A percentile compares a stretch with the other conserved stretches of the same genome.
Evolutionary conservation across 2,888 invertebrate genomes (phyloP).

Genomic region (Leptinotarsa juncta): DNA sequence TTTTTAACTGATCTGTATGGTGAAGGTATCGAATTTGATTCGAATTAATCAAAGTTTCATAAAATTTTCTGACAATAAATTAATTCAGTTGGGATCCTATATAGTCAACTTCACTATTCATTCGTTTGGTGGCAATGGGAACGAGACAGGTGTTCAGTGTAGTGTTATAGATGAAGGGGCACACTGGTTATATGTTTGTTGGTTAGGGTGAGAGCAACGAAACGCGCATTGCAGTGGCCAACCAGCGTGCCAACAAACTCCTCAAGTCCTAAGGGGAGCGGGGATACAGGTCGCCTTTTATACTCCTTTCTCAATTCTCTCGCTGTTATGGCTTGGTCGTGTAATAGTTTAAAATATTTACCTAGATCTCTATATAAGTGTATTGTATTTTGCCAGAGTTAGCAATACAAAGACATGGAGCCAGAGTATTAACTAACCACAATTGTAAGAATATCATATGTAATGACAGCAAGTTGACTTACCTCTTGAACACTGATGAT

Average conservation of each 20-base stretch:
- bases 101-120: neutral
- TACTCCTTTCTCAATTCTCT: slow-evolving; percentile 63
- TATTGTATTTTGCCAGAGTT: slow-evolving; percentile 6
- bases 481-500: neutral
- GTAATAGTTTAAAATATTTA: slow-evolving; percentile 34
- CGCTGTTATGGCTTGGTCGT: slow-evolving; percentile 59
- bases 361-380: slow-evolving; percentile 23
- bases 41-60: neutral
- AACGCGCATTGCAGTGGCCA: slow-evolving; percentile 95
- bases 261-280: slow-evolving; percentile 76
- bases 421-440: neutral
- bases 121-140: slow-evolving; percentile 2
- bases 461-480: neutral
- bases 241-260: slow-evolving; percentile 96
- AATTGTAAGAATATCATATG: neutral
- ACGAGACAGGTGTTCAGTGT: slow-evolving; percentile 20
- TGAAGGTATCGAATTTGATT: neutral
- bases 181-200: slow-evolving; percentile 62
- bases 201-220: slow-evolving; percentile 91
- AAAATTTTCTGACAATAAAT: neutral
- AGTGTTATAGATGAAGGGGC: slow-evolving; percentile 46
- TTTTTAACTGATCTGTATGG: neutral
- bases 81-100: neutral
- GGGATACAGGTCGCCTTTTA: slow-evolving; percentile 61
- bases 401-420: slow-evolving; percentile 2